Percentiles rank a stretch among this genome's conserved stretches.
Conservation (phyloP, 2,113 vertebrate species). For the Erinaceus europaeus region DNA sequence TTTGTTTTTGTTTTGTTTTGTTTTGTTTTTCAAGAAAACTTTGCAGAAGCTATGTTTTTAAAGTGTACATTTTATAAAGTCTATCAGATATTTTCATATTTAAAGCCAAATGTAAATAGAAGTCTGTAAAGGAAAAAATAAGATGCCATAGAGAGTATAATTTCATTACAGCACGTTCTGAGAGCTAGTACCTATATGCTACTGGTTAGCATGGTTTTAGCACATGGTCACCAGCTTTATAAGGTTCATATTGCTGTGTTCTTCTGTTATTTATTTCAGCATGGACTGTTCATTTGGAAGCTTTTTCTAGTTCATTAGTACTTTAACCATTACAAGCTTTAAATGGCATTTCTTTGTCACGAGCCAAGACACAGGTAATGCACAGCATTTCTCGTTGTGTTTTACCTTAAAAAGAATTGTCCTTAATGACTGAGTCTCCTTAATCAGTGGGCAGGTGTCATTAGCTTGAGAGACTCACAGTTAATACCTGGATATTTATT, state of each 20-base stretch:
- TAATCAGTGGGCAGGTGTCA: constrained; percentile 58
- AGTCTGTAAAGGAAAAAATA: constrained; percentile 84
- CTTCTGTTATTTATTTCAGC: constrained; percentile 89
- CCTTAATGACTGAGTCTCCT: constrained; percentile 60
- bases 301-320: constrained; percentile 76
- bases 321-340: constrained; percentile 78
- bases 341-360: constrained; percentile 58
- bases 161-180: constrained; percentile 73
- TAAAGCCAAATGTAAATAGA: constrained; percentile 93
- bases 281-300: constrained; percentile 82
- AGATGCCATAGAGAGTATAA: constrained; percentile 76
- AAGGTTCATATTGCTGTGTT: constrained; percentile 81
- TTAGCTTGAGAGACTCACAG: constrained; percentile 49
- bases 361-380: constrained; percentile 74
- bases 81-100: constrained; percentile 90
- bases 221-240: constrained; percentile 83
- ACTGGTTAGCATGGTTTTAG: constrained; percentile 87
- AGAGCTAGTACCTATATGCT: constrained; percentile 84
- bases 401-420: constrained; percentile 77
- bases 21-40: constrained; percentile 80
- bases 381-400: constrained; percentile 30
- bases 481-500: constrained; percentile 39
- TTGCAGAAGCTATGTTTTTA: constrained; percentile 87
- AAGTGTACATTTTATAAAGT: constrained; percentile 90
- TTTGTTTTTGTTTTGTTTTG: constrained; percentile 75